A percentile compares a stretch with the other conserved stretches of the same genome.
Conservation (phyloP, 2,113 vertebrate species). For the Stegostoma tigrinum region DNA sequence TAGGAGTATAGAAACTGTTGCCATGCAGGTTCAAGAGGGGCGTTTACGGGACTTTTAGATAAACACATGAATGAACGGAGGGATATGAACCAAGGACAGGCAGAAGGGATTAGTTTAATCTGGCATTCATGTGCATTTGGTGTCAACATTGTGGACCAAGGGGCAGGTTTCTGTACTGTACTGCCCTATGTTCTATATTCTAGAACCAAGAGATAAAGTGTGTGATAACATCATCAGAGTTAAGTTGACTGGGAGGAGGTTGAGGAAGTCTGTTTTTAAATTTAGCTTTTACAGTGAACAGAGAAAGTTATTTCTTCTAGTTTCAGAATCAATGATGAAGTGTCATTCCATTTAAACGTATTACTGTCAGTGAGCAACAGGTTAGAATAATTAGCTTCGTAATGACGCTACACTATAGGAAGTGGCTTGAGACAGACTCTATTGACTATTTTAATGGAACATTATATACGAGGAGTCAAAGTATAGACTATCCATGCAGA, state of each 20-base stretch:
- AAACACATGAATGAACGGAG: too few species aligned
- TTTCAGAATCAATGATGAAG: background rate
- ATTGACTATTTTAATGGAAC: background rate
- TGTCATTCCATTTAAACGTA: background rate
- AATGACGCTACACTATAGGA: background rate
- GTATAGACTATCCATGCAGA: background rate
- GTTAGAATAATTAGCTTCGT: background rate
- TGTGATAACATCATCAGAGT: background rate
- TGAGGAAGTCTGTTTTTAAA: background rate
- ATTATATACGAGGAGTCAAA: background rate
- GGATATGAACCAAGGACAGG: too few species aligned
- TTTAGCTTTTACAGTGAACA: background rate
- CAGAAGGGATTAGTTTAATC: too few species aligned
- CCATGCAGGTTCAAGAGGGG: too few species aligned
- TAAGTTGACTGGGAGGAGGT: background rate
- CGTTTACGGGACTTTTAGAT: too few species aligned
- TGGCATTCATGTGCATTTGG: too few species aligned
- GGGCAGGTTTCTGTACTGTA: too few species aligned
- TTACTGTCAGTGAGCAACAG: background rate
- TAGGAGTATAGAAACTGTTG: too few species aligned
- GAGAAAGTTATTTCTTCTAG: background rate
- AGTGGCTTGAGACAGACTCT: background rate
- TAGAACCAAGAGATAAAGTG: background rate
- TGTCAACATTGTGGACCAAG: too few species aligned
- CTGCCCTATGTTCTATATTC: too few species aligned